Evolutionary conservation across 2,113 vertebrate genomes (phyloP), one percentile per base, ranked within the genome.

Genomic region (Brachypodius melanocephalos): DNA sequence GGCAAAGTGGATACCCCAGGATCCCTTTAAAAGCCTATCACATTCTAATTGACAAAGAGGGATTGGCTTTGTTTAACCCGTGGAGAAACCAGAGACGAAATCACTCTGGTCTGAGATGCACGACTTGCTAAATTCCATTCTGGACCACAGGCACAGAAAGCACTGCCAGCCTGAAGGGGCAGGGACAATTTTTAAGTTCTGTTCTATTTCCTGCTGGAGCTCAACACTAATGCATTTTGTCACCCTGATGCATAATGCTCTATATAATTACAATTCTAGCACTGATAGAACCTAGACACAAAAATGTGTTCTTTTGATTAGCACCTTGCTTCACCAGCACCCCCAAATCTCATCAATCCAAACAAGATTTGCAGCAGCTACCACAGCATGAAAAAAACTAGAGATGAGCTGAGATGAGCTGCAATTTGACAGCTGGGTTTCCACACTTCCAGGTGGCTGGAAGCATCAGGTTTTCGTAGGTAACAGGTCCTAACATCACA

Each of bases 11-110:
- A 59, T 67, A 88, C 8, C 29, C 40, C 72, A 69, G 72, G 15
- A 79, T 55, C 18, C 32, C 20, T 69, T 57, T 62, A 59, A 85
- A 91, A 91, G 36, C 22, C 48, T 57, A 57, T 25, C 43, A 43
- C 2, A 2, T 0, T 2, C 85, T 85, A 43, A 80, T 58, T 91
- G 55, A 91, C 51, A 85, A 80, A 88, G 62, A 55, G 10, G 22
- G 20, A 66, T 20, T 51, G 46, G 46, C 31, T 96, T 88, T 93
- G 63, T 83, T 88, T 93, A 96, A 93, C 75, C 48, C 72, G 61
- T 78, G 59, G 89, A 62, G 45, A 94, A 97, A 88, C 7, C 81
- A 88, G 71, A 78, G 74, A 55, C 0, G 43, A 91, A 91, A 63
- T 20, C 15, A 65, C 0, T 8, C 38, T 42, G 52, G 14, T 78